These are phyloP conservation scores for Conchocele bisecta DNA, from an alignment of 2,888 invertebrate species.

Conservation along the genomic window DNA sequence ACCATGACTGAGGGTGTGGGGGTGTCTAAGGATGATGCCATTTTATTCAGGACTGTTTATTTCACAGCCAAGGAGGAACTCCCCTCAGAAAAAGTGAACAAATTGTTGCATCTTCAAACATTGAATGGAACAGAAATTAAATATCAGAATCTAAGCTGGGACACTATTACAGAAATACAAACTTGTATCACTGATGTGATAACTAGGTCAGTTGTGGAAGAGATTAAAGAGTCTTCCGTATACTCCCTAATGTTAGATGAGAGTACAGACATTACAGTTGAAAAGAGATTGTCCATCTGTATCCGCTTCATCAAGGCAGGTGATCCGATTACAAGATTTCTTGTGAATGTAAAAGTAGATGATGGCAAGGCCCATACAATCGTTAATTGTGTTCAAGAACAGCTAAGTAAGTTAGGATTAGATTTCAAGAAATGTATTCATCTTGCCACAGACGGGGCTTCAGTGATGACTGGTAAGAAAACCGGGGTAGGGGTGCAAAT, in stretches of 20 bases:
- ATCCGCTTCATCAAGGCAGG: constrained; percentile 39
- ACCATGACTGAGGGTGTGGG: too few species aligned
- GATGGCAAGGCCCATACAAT: constrained; percentile 39
- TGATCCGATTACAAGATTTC: constrained; percentile 22
- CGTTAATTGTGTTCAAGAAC: constrained; percentile 4
- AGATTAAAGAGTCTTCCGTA: constrained; percentile 16
- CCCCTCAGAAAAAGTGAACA: constrained; percentile 33
- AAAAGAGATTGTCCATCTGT: constrained; percentile 38
- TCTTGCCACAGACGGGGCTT: constrained; percentile 30
- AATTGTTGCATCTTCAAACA: constrained; percentile 31
- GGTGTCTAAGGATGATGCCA: constrained; percentile 3
- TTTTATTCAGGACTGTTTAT: constrained; percentile 31
- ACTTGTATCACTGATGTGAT: constrained; percentile 11
- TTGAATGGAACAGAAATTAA: constrained; percentile 30
- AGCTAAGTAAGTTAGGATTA: neutral
- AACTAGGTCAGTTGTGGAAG: constrained; percentile 4
- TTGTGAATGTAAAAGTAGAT: constrained; percentile 27
- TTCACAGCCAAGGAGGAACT: constrained; percentile 31
- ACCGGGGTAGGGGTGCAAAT: constrained; percentile 23
- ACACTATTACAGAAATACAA: constrained; percentile 37
- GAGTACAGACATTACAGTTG: constrained; percentile 35
- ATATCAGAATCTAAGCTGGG: constrained; percentile 40
- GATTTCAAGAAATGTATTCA: constrained; percentile 16
- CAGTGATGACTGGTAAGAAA: constrained; percentile 20
- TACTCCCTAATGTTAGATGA: constrained; percentile 44